phyloP scores from a whole-genome alignment of 2,888 invertebrate genomes.

The Tetrapedia diversipes region DNA sequence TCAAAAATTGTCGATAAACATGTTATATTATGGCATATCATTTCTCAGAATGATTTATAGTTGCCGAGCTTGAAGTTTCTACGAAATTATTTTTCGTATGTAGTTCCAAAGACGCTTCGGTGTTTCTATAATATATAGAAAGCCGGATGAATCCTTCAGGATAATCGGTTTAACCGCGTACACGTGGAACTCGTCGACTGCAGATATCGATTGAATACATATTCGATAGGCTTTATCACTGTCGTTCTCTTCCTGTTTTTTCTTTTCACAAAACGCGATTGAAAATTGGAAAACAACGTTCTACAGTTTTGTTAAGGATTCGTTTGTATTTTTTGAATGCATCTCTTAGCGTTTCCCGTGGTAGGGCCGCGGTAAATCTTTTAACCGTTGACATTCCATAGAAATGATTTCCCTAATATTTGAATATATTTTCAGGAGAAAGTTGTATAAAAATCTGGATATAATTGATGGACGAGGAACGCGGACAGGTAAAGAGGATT shows the following conservation, averaged over 20 bases:
- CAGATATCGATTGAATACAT: constrained; percentile 21
- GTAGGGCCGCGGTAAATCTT: too few relatives aligned
- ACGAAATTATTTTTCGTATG: constrained; percentile 37
- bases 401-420: neutral
- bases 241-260: rapidly evolving
- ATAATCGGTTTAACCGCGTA: constrained; percentile 35
- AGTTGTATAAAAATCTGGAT: constrained; percentile 21
- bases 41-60: neutral
- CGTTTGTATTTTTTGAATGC: too few relatives aligned
- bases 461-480: constrained; percentile 57
- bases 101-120: neutral
- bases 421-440: neutral
- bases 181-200: neutral
- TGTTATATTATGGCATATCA: neutral
- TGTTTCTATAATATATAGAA: neutral
- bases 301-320: neutral
- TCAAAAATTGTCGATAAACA: constrained; percentile 34
- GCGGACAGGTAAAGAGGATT: constrained; percentile 48
- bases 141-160: constrained; percentile 7
- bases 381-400: too few relatives aligned
- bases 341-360: too few relatives aligned
- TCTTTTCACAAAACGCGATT: neutral
- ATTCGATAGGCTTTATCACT: neutral
- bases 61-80: constrained; percentile 42
- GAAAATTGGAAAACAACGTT: constrained; percentile 1